These are phyloP conservation scores for Dromococcyx pavoninus DNA, from an alignment of 2,797 vertebrate genomes.

Conservation along the genomic window DNA sequence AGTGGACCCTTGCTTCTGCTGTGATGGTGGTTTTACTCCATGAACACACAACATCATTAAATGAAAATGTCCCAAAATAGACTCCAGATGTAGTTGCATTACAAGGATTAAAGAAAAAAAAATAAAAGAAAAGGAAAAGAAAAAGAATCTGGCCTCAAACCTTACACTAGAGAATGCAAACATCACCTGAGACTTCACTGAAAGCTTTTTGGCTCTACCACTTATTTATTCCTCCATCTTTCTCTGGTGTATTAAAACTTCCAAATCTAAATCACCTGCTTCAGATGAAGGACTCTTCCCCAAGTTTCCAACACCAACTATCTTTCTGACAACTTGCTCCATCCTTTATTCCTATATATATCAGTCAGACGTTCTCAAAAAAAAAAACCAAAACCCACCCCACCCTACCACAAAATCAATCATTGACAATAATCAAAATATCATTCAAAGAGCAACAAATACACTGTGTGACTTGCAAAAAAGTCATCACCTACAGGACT, in stretches of 20 bases:
- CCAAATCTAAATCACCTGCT: not conserved
- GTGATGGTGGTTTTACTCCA: not conserved
- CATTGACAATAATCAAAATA: not conserved
- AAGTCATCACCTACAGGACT: not conserved
- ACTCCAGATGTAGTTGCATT: not conserved
- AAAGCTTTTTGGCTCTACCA: not conserved
- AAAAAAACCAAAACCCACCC: no score
- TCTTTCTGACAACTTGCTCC: not conserved
- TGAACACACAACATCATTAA: rapidly evolving
- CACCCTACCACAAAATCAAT: not conserved
- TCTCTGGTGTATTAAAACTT: rapidly evolving
- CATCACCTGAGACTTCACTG: not conserved
- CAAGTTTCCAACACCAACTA: not conserved
- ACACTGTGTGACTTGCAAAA: not conserved
- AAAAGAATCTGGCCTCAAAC: not conserved
- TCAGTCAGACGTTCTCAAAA: not conserved
- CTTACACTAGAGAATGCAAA: not conserved
- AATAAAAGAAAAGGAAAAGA: rapidly evolving
- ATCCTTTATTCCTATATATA: not conserved
- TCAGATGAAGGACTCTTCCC: not conserved
- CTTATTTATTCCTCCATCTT: not conserved
- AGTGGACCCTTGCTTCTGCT: not conserved
- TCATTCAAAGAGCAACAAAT: not conserved
- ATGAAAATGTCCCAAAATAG: not conserved
- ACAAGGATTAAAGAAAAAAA: not conserved